phyloP scores from a whole-genome alignment of 1,140 invertebrate genomes.

The Zaprionus inermis region DNA sequence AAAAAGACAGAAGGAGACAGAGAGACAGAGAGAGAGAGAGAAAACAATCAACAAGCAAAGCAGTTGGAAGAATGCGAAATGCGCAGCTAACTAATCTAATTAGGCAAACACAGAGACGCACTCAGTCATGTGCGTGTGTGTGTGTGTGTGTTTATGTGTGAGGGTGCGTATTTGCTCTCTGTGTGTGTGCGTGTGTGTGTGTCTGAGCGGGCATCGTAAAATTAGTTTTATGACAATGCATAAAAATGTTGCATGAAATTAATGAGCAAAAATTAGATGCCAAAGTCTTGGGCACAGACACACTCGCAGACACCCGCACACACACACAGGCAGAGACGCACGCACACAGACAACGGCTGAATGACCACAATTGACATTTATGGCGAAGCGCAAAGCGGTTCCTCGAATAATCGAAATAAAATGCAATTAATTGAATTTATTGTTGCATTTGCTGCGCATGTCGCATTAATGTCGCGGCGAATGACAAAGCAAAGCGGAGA shows the following conservation, averaged over 20 bases:
- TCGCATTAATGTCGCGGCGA: constrained; percentile 47
- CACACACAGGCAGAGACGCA: background rate
- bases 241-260: constrained; percentile 80
- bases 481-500: constrained; percentile 13
- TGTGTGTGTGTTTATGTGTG: constrained; percentile 26
- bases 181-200: constrained; percentile 3
- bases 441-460: constrained; percentile 61
- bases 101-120: constrained; percentile 53
- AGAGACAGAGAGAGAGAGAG: background rate
- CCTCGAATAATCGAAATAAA: constrained; percentile 72
- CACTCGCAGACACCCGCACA: background rate
- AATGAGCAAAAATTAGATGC: constrained; percentile 80
- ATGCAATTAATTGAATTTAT: constrained; percentile 83
- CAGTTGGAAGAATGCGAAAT: constrained; percentile 45
- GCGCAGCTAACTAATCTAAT: constrained; percentile 74
- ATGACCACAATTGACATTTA: constrained; percentile 78
- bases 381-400: constrained; percentile 25
- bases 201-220: constrained; percentile 64
- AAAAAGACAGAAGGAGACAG: constrained; percentile 8
- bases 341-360: constrained; percentile 35
- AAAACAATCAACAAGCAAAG: constrained; percentile 21
- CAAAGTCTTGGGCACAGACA: constrained; percentile 18
- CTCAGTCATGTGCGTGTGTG: background rate
- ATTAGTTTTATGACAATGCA: constrained; percentile 81
- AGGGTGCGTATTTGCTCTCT: background rate